phyloP scores from a whole-genome alignment of 2,797 vertebrate species.

The Rallus crepitans region DNA sequence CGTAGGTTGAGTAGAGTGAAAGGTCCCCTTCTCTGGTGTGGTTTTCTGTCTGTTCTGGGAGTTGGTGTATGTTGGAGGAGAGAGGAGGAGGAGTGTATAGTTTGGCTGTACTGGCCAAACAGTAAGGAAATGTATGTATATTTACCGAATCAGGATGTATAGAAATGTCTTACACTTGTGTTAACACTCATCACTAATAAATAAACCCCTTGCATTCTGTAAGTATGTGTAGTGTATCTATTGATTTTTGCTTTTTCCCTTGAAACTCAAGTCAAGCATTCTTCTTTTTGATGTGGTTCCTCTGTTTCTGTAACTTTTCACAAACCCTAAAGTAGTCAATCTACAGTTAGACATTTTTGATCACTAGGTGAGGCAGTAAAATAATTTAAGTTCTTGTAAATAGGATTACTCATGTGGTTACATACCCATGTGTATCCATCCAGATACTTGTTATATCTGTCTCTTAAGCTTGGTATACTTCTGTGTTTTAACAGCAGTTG shows the following conservation, averaged over 20 bases:
- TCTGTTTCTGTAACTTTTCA: background rate
- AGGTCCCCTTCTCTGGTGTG: rapidly evolving
- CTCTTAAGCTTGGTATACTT: background rate
- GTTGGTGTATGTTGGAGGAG: background rate
- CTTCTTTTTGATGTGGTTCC: rapidly evolving
- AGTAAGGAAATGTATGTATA: background rate
- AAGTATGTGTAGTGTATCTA: background rate
- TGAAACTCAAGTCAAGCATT: background rate
- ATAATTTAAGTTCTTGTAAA: background rate
- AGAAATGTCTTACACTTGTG: background rate
- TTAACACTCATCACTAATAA: background rate
- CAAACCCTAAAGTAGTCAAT: background rate
- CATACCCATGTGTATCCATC: rapidly evolving
- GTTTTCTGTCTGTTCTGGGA: background rate
- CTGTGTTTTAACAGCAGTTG: background rate
- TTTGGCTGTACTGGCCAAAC: background rate
- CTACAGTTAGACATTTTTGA: background rate
- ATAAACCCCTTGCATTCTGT: background rate
- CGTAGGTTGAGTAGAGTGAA: background rate
- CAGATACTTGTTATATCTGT: background rate
- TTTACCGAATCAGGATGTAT: background rate
- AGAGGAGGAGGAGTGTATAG: background rate
- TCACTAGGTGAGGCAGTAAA: background rate
- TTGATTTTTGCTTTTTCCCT: background rate
- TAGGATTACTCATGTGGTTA: background rate